Base-by-base conservation (phyloP, 2,113 vertebrate genomes). In the Diadophis punctatus region DNA sequence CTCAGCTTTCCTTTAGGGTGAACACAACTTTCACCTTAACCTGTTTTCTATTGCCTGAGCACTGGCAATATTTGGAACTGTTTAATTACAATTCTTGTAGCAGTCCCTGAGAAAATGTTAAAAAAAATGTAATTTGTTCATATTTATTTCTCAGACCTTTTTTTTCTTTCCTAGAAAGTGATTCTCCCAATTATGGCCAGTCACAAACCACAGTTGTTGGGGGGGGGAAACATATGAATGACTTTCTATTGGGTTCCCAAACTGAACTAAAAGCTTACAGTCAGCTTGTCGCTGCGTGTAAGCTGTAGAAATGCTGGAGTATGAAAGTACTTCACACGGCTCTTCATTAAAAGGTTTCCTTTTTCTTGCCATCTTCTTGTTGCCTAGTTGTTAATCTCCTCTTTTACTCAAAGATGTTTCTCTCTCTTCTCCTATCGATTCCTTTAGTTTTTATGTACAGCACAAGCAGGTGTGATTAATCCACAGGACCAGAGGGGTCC, bases 371-470 rank as follows among this genome's bases (percentile, higher is more conserved):
- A 96, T 91, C 90, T 93, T 91, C 58, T 91, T 89, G 88, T 95
- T 95, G 90, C 90, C 92, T 86, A 88, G 88, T 22, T 97, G 93
- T 96, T 96, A 95, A 58, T 96, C 95, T 95, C 95, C 90, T 96
- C 92, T 96, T 97, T 95, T 49, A 95, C 95, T 55, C 91, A 93
- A 95, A 95, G 92, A 96, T 63, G 0, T 49, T 51, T 74, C 27
- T 58, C 39, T 8, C 25, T 8, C 39, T 5, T 14, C 74, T 30
- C 3, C 8, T 39, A 39, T 80, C 4, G 7, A 18, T 80, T 80
- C 96, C 96, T 95, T 95, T 93, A 93, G 91, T 96, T 93, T 97
- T 97, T 97, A 95, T 95, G 90, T 92, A 93, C 92, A 96, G 74
- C 96, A 39, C 95, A 94, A 96, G 93, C 95, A 12, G 94, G 94